phyloP scores from a whole-genome alignment of 2,888 invertebrate species.

The Pristionchus japonicus region DNA sequence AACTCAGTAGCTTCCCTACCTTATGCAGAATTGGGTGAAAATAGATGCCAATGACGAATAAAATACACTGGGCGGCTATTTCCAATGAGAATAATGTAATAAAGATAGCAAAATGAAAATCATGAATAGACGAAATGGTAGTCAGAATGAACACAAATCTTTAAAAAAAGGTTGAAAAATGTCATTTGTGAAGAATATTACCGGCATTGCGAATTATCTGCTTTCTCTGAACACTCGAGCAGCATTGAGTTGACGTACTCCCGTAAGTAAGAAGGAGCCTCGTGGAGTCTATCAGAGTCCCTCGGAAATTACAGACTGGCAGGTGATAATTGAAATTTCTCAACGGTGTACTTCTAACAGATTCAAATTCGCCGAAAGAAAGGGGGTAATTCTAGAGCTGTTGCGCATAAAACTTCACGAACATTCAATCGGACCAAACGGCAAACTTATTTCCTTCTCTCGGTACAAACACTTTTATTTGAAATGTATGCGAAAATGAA shows the following conservation, averaged over 20 bases:
- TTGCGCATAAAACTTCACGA: no score
- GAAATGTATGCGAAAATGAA: no score
- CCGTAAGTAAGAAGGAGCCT: neutral
- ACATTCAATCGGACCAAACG: no score
- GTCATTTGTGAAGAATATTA: neutral
- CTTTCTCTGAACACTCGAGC: neutral
- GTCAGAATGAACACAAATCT: neutral
- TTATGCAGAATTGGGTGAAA: neutral
- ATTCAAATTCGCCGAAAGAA: neutral
- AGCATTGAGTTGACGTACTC: neutral
- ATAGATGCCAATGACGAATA: neutral
- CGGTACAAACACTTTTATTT: no score
- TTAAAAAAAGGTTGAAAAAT: neutral
- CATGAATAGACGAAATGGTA: neutral
- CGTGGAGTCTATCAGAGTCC: neutral
- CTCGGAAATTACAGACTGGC: neutral
- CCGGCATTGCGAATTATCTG: neutral
- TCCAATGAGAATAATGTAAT: neutral
- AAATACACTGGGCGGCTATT: neutral
- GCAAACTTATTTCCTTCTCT: no score
- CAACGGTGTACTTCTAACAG: neutral
- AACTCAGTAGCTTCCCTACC: neutral
- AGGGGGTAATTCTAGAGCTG: no score
- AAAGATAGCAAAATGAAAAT: neutral
- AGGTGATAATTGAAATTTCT: neutral